phyloP scores from a whole-genome alignment of 2,888 invertebrate species.

The Tortrix viridana region DNA sequence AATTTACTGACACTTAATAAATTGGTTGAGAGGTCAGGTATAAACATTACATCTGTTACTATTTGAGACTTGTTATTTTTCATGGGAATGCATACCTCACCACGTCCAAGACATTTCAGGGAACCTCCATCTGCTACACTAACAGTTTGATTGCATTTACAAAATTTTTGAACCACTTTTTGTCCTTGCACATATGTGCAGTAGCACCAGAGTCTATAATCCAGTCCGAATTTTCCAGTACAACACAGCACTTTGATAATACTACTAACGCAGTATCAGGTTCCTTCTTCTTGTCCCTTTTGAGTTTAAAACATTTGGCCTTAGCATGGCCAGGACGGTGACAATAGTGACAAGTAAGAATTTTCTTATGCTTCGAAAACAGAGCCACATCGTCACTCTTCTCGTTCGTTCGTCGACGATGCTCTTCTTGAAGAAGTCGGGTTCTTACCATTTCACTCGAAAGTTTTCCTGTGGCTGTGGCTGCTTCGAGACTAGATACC shows the following conservation, averaged over 20 bases:
- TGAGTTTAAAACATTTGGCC: too few relatives aligned
- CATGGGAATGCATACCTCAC: slow-evolving; percentile 4
- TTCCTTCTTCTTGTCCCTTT: neutral
- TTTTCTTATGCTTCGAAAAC: neutral
- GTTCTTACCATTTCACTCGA: slow-evolving; percentile 5
- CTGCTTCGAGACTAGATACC: slow-evolving; percentile 2
- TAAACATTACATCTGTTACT: slow-evolving; percentile 27
- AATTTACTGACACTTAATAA: slow-evolving; percentile 35
- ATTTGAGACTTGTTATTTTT: slow-evolving; percentile 8
- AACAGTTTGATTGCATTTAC: slow-evolving; percentile 2
- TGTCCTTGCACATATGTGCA: slow-evolving; percentile 1
- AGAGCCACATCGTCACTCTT: neutral
- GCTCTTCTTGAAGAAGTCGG: slow-evolving; percentile 1
- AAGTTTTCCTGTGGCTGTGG: neutral
- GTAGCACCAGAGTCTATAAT: too few relatives aligned
- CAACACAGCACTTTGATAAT: too few relatives aligned
- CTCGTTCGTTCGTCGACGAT: neutral
- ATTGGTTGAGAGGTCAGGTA: slow-evolving; percentile 35
- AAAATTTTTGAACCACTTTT: too few relatives aligned
- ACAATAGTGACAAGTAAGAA: neutral
- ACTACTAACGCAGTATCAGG: too few relatives aligned
- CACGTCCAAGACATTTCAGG: slow-evolving; percentile 1
- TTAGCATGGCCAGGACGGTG: neutral
- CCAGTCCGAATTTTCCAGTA: too few relatives aligned
- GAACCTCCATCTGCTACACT: slow-evolving; percentile 3